Percentiles rank a stretch among this genome's conserved stretches.
Evolutionary conservation across 2,113 vertebrate species (phyloP).

Genomic region (Terrapene triunguis): DNA sequence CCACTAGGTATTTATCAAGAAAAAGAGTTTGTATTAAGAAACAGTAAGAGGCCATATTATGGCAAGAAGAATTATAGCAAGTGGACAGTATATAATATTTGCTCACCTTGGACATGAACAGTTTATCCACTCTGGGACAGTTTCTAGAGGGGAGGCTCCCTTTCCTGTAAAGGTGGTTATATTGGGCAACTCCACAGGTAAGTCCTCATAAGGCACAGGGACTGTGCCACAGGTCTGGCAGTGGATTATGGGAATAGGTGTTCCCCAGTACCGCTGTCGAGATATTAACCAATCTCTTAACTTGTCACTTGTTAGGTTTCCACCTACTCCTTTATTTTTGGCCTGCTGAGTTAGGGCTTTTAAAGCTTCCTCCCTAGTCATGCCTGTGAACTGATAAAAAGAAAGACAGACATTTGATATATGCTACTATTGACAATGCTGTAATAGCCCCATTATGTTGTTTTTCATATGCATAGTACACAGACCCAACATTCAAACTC

Average conservation of each 20-base stretch:
- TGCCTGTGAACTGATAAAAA: slow-evolving; percentile 88
- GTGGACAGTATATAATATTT: not conserved
- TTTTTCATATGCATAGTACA: not conserved
- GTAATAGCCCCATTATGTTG: not conserved
- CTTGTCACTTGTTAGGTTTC: slow-evolving; percentile 90
- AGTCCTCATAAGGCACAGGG: slow-evolving; percentile 86
- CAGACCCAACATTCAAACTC: too few species aligned
- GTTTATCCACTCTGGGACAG: slow-evolving; percentile 85
- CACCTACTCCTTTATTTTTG: slow-evolving; percentile 84
- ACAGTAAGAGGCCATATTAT: not conserved
- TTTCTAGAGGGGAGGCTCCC: slow-evolving; percentile 88
- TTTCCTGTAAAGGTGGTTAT: slow-evolving; percentile 85
- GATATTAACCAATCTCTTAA: slow-evolving; percentile 97
- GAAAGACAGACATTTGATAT: not conserved
- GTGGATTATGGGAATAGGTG: slow-evolving; percentile 94
- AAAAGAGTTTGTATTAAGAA: not conserved
- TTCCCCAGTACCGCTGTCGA: slow-evolving; percentile 97
- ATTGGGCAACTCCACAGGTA: slow-evolving; percentile 89
- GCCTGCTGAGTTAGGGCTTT: slow-evolving; percentile 88
- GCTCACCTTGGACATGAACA: slow-evolving; percentile 92
- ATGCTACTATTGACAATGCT: not conserved
- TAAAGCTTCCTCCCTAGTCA: slow-evolving; percentile 87
- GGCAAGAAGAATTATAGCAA: not conserved
- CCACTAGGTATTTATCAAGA: not conserved
- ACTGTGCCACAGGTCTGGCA: slow-evolving; percentile 89